These are phyloP conservation scores for Xestia ashworthii DNA, from an alignment of 2,888 invertebrate species.

Conservation along the genomic window DNA sequence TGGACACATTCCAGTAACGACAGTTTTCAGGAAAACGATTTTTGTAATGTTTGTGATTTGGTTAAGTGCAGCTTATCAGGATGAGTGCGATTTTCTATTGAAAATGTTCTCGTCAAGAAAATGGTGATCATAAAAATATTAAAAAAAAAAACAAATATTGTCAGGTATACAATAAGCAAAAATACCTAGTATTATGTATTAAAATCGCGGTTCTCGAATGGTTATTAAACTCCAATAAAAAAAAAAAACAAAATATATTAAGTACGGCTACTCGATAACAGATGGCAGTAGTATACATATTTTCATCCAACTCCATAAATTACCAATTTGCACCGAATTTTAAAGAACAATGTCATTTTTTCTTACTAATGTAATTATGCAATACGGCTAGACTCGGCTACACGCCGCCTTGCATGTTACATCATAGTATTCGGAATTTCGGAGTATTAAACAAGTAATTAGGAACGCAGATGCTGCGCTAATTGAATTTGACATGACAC, in stretches of 20 bases:
- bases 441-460: conserved; percentile 57
- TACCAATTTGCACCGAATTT: neutral
- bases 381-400: conserved; percentile 16
- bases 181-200: neutral
- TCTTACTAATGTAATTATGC: neutral
- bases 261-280: conserved; percentile 57
- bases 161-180: neutral
- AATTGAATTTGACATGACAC: conserved; percentile 73
- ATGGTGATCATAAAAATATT: neutral
- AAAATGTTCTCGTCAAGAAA: neutral
- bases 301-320: neutral
- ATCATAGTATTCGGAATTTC: conserved; percentile 55
- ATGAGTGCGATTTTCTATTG: neutral
- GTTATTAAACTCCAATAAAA: neutral
- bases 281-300: conserved; percentile 52
- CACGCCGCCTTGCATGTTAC: conserved; percentile 43
- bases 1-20: conserved; percentile 30
- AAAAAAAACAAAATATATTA: neutral
- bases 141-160: neutral
- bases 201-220: neutral
- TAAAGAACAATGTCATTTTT: neutral
- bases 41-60: conserved; percentile 20
- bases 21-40: conserved; percentile 32
- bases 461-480: conserved; percentile 61
- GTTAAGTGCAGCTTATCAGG: conserved; percentile 14